phyloP scores from a whole-genome alignment of 2,113 vertebrate species.

The Mormoops blainvillei region DNA sequence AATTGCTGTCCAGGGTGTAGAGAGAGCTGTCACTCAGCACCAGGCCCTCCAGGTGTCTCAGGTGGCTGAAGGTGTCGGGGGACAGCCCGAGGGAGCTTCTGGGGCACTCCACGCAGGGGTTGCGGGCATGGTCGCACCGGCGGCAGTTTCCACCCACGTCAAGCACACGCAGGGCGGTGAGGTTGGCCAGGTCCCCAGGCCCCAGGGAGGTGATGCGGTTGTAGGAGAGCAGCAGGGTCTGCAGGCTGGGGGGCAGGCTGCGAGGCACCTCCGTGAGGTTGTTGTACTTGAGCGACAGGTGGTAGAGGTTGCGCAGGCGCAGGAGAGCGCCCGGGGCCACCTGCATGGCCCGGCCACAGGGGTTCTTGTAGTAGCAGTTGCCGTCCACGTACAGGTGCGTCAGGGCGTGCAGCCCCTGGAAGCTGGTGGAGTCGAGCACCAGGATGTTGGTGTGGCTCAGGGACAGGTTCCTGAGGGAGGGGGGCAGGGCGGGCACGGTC shows the following conservation, averaged over 20 bases:
- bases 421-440: neutral
- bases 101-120: conserved; percentile 58
- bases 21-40: conserved; percentile 71
- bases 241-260: conserved; percentile 79
- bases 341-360: neutral
- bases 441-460: conserved; percentile 69
- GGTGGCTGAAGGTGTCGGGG: conserved; percentile 35
- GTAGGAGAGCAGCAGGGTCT: conserved; percentile 82
- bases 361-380: conserved; percentile 76
- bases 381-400: conserved; percentile 52
- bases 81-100: conserved; percentile 1
- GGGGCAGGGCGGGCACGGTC: conserved; percentile 46
- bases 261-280: conserved; percentile 83
- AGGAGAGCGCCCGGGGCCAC: conserved; percentile 77
- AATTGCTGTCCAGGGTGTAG: neutral
- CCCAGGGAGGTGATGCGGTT: conserved; percentile 77
- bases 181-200: conserved; percentile 33
- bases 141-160: conserved; percentile 69
- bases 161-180: conserved; percentile 15
- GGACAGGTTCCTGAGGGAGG: conserved; percentile 41
- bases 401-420: neutral
- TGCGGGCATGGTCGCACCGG: conserved; percentile 69
- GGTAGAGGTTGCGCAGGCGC: conserved; percentile 76
- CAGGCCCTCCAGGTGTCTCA: conserved; percentile 53
- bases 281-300: conserved; percentile 84